A percentile compares a stretch with the other conserved stretches of the same genome.
Conservation (phyloP, 2,888 invertebrate genomes). For the Drosophila prostipennis region DNA sequence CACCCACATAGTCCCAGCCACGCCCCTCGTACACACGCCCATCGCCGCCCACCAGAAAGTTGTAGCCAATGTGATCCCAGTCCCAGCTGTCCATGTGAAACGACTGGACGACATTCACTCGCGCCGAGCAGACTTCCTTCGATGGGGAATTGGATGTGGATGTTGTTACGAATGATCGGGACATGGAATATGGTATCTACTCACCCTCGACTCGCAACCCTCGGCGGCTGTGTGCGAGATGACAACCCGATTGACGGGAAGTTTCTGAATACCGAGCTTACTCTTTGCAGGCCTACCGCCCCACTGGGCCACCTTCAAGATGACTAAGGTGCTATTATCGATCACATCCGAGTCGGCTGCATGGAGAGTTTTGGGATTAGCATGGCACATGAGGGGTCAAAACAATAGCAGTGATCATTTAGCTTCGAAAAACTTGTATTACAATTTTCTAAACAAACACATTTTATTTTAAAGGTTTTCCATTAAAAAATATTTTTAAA, state of each 20-base stretch:
- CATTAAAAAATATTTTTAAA: no score
- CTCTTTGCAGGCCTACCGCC: slow-evolving; percentile 87
- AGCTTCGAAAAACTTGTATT: no score
- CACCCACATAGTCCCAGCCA: slow-evolving; percentile 90
- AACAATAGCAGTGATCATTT: slow-evolving; percentile 5
- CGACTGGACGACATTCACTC: slow-evolving; percentile 85
- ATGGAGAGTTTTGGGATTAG: slow-evolving; percentile 29
- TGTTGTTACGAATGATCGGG: background rate
- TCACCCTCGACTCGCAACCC: slow-evolving; percentile 86
- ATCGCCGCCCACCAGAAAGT: slow-evolving; percentile 92
- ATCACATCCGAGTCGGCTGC: slow-evolving; percentile 43
- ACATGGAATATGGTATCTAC: slow-evolving; percentile 9
- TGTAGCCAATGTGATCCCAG: slow-evolving; percentile 90
- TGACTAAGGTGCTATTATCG: slow-evolving; percentile 82
- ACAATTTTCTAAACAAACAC: no score
- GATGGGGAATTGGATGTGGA: background rate
- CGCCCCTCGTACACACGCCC: slow-evolving; percentile 90
- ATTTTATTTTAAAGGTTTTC: no score
- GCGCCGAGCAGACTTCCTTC: slow-evolving; percentile 86
- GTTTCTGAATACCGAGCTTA: slow-evolving; percentile 82
- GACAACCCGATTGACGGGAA: slow-evolving; percentile 86
- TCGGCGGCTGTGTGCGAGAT: slow-evolving; percentile 89
- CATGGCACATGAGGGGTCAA: slow-evolving; percentile 1
- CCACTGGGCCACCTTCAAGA: slow-evolving; percentile 88
- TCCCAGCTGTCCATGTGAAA: slow-evolving; percentile 88